These are phyloP conservation scores for Polyommatus icarus DNA, from an alignment of 2,888 invertebrate species.

Conservation along the genomic window DNA sequence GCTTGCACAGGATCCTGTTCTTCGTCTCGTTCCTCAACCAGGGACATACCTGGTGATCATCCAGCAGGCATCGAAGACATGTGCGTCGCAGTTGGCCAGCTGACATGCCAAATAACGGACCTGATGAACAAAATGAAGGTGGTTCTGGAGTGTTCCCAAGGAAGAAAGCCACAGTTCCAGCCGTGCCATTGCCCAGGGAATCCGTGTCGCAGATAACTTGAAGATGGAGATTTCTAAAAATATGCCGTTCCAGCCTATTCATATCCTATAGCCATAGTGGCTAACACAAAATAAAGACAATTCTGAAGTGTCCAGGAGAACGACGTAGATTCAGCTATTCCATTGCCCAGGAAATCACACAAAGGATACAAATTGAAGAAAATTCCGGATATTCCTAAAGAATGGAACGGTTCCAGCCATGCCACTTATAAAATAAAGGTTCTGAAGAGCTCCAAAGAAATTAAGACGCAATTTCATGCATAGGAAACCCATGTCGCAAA, in stretches of 20 bases:
- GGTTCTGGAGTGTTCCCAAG: conserved; percentile 39
- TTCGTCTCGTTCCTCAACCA: conserved; percentile 40
- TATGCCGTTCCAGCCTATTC: too few relatives aligned
- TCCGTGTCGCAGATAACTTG: conserved; percentile 38
- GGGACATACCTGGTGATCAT: conserved; percentile 47
- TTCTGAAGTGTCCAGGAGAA: too few relatives aligned
- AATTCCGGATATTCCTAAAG: too few relatives aligned
- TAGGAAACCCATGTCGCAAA: conserved; percentile 48
- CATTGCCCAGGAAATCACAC: too few relatives aligned
- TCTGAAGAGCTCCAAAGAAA: neutral
- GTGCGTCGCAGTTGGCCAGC: conserved; percentile 51
- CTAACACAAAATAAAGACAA: too few relatives aligned
- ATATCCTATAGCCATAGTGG: too few relatives aligned
- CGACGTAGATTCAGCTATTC: too few relatives aligned
- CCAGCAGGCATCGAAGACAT: conserved; percentile 50
- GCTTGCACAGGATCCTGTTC: conserved; percentile 40
- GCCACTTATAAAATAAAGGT: neutral
- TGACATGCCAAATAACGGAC: conserved; percentile 50
- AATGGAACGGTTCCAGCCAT: too few relatives aligned
- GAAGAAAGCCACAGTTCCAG: conserved; percentile 49
- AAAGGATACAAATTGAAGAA: too few relatives aligned
- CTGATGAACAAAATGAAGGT: conserved; percentile 48
- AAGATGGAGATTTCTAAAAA: too few relatives aligned
- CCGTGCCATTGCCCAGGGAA: conserved; percentile 60
- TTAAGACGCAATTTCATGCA: conserved; percentile 42